Base-by-base conservation (phyloP, 2,113 vertebrate genomes). In the Datnioides undecimradiatus region DNA sequence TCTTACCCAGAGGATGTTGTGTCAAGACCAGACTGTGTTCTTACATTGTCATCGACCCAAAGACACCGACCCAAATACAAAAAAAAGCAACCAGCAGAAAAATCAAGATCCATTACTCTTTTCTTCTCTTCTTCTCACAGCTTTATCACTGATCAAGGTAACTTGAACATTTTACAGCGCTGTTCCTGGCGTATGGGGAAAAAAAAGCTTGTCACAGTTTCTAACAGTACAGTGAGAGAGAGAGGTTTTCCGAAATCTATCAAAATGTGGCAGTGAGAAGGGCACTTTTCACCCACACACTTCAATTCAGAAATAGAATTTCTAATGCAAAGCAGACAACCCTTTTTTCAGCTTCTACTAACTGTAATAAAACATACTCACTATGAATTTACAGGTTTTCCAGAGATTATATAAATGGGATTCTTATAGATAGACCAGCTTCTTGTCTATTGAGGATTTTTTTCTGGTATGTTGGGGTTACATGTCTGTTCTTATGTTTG, bases 11-110 rank as follows among this genome's bases (percentile, higher is more conserved):
- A 51, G 12, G 45, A 59, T 67, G 23, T 21, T 52, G 58, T 64
- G 23, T 41, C 45, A 60, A 34, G 23, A 25, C 27, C 27, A 23
- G 40, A 67, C 25, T 36, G 23, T 29, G 27, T 23, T 65, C 11
- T 67, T 41, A 58, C 40, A 25, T 9, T 10, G 48, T 67, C 23
- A n/a, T n/a, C n/a, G n/a, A n/a, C 25, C 45, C 25, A 38, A 45
- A 66, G 27, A 65, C 33, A 17, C 21, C 34, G n/a, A 0, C 6
- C 25, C 6, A 66, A 52, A 58, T 16, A 70, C 8, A 65, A 59
- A 79, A 58, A 2, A 62, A 58, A 2, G 57, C 25, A 59, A 40
- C 49, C 14, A 23, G 46, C 17, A 73, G n/a, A 23, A 54, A 69
- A 57, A 14, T 16, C 14, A 29, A 6, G 1, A 52, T 9, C 11